These are phyloP conservation scores for Monodelphis domestica DNA, from an alignment of 2,797 vertebrate genomes.

Conservation along the genomic window DNA sequence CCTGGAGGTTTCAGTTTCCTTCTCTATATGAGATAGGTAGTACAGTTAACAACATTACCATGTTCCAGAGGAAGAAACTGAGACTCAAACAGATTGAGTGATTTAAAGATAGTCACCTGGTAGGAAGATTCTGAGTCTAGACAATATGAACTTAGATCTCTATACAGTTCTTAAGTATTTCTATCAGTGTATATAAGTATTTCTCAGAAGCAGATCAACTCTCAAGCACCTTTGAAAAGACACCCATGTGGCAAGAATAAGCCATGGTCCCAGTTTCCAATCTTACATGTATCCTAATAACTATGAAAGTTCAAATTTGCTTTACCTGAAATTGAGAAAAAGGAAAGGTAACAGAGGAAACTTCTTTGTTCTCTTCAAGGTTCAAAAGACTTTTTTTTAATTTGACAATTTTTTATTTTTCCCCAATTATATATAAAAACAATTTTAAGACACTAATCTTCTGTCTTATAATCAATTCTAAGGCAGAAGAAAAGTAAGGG, in stretches of 20 bases:
- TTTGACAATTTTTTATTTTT: too few species aligned
- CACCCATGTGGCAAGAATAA: neutral
- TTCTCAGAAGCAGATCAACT: neutral
- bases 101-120: neutral
- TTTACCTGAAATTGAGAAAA: neutral
- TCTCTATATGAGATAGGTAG: too few species aligned
- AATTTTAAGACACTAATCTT: too few species aligned
- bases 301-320: neutral
- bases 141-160: neutral
- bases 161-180: neutral
- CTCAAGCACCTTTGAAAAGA: neutral
- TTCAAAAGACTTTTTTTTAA: neutral
- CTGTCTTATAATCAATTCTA: too few species aligned
- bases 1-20: too few species aligned
- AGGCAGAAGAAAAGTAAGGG: too few species aligned
- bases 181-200: neutral
- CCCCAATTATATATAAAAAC: too few species aligned
- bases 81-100: neutral
- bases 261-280: neutral
- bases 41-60: too few species aligned
- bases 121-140: neutral
- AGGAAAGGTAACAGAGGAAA: neutral
- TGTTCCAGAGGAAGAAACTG: neutral
- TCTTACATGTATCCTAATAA: neutral
- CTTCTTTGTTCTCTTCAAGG: neutral